phyloP scores from a whole-genome alignment of 2,797 vertebrate genomes.

The Poeciliopsis gracilis region DNA sequence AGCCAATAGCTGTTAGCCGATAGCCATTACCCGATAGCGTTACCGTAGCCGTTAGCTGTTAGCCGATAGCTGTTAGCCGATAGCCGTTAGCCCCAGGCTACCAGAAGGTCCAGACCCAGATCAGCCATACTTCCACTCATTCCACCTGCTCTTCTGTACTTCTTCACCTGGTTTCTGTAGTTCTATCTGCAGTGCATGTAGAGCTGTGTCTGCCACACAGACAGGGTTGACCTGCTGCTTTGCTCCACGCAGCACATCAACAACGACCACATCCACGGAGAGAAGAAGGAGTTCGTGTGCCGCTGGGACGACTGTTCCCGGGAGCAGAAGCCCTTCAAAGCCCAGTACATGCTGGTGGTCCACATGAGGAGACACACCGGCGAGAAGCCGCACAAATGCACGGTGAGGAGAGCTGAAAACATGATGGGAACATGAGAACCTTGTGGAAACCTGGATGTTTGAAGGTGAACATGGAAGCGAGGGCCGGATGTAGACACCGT shows the following conservation, averaged over 20 bases:
- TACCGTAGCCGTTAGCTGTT: too few relatives aligned
- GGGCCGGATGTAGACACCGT: not conserved
- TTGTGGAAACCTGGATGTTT: not conserved
- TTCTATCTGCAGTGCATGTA: too few relatives aligned
- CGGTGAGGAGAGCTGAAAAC: constrained; percentile 79
- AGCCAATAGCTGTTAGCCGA: too few relatives aligned
- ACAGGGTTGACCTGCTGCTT: constrained; percentile 8
- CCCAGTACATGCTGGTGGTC: constrained; percentile 99
- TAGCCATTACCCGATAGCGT: too few relatives aligned
- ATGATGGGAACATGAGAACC: not conserved
- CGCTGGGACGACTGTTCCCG: constrained; percentile 96
- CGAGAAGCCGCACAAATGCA: constrained; percentile 99
- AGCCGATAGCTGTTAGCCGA: too few relatives aligned
- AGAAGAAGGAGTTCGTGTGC: constrained; percentile 99
- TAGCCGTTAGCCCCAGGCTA: too few relatives aligned
- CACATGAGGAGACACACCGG: constrained; percentile 98
- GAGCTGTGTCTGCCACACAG: too few relatives aligned
- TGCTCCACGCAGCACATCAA: constrained; percentile 90
- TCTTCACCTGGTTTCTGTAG: not conserved
- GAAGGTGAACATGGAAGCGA: not conserved
- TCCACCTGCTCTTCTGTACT: not conserved
- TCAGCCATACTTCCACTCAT: too few relatives aligned
- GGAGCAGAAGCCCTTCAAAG: constrained; percentile 99
- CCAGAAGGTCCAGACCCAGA: too few relatives aligned
- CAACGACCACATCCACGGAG: constrained; percentile 98